These are phyloP conservation scores for Anarhynchus alexandrinus DNA, from an alignment of 2,113 vertebrate genomes.

Conservation along the genomic window DNA sequence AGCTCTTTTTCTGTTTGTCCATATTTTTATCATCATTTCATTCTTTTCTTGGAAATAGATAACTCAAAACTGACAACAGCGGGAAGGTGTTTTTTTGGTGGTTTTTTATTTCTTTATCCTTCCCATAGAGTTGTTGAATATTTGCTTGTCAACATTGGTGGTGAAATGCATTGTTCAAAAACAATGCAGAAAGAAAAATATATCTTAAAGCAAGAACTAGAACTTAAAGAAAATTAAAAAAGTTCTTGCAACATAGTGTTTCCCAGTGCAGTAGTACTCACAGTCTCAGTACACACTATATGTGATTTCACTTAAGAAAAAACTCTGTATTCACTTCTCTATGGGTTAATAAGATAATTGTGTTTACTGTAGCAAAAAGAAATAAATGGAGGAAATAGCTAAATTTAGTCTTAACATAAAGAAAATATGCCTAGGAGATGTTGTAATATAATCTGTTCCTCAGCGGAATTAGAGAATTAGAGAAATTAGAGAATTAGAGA, in stretches of 20 bases:
- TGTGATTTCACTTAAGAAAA: background rate
- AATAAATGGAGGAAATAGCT: background rate
- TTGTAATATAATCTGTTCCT: background rate
- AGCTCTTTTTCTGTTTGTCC: background rate
- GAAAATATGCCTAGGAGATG: background rate
- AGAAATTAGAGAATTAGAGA: background rate
- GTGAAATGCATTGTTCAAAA: background rate
- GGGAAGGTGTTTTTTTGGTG: background rate
- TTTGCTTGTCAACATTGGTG: background rate
- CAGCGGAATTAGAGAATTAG: background rate
- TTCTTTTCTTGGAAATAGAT: background rate
- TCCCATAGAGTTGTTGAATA: background rate
- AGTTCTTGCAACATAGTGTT: background rate
- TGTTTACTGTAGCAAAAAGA: background rate
- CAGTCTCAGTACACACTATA: background rate
- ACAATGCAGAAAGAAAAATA: background rate
- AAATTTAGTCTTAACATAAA: background rate
- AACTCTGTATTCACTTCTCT: background rate
- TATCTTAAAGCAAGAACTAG: background rate
- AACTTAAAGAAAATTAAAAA: background rate
- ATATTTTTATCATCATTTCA: background rate
- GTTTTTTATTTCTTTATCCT: background rate
- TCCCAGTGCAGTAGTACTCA: background rate
- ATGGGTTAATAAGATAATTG: background rate
- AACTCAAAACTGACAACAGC: constrained; percentile 20